Percentiles rank a stretch among this genome's conserved stretches.
phyloP scores from a whole-genome alignment of 1,140 invertebrate genomes.

The Drosophila baimaii region DNA sequence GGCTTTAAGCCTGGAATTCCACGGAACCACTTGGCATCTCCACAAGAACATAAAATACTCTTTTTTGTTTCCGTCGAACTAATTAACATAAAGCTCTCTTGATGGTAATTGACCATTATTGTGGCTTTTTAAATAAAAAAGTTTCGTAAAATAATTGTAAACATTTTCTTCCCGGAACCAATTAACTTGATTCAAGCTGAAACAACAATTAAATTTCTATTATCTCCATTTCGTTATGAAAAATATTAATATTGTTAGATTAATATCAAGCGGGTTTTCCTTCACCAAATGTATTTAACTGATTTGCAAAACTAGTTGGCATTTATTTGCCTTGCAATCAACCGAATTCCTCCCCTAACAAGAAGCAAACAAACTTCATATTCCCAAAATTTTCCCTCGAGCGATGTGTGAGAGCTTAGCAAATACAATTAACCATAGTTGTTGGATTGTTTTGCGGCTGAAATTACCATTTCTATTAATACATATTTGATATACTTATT shows the following conservation, averaged over 20 bases:
- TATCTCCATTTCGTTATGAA: not conserved
- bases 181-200: not conserved
- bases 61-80: not conserved
- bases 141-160: not conserved
- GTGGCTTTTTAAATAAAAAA: too few relatives aligned
- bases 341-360: slow-evolving; percentile 26
- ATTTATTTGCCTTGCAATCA: slow-evolving; percentile 41
- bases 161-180: not conserved
- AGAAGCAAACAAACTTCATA: slow-evolving; percentile 29
- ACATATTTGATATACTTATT: slow-evolving; percentile 73
- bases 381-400: slow-evolving; percentile 39
- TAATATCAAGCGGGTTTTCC: not conserved
- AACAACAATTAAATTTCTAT: not conserved
- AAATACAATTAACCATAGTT: slow-evolving; percentile 78
- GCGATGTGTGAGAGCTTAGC: slow-evolving; percentile 58
- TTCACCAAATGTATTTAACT: not conserved
- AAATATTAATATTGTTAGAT: not conserved
- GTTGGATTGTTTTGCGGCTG: slow-evolving; percentile 31
- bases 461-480: slow-evolving; percentile 58
- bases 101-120: too few relatives aligned
- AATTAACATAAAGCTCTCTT: not conserved
- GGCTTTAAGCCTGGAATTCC: too few relatives aligned
- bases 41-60: too few relatives aligned
- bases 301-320: slow-evolving; percentile 16
- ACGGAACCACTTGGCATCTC: too few relatives aligned